Base-by-base conservation (phyloP, 2,113 vertebrate species). In the Notarius quadriscutis region DNA sequence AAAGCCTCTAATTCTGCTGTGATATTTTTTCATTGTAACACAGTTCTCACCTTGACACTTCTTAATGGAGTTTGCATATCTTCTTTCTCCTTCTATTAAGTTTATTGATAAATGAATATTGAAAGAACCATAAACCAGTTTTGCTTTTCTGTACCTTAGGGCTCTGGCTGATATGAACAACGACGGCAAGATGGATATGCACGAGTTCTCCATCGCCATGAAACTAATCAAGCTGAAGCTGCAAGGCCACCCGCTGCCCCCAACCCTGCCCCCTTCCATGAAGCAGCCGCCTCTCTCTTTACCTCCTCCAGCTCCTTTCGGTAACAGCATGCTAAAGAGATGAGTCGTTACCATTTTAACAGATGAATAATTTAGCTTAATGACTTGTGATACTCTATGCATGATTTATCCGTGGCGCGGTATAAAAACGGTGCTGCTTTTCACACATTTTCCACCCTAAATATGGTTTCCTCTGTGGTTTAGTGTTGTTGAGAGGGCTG, bases 121-220 rank as follows among this genome's bases (percentile, higher is more conserved):
- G 2, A 79, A 30, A 30, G 14, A 55, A 7, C 8, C 20, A n/a
- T 18, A 55, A 55, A 5, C 6, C 25, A n/a, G 14, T 34, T 58
- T 41, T 25, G 17, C n/a, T 41, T 25, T 34, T 7, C 1, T 84
- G 34, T 81, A 72, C 18, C 3, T 4, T 93, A 99, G 98, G 98
- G 97, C 98, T 57, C 94, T 99, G 86, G 98, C 98, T 84, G 98
- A 99, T 87, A 97, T 98, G 97, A 99, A 99, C 94, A 97, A 97
- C 11, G 98, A 99, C 83, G 98, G 98, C 1, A 96, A 96, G 71
- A 99, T 99, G 98, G 98, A 99, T 89, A 97, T 97, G 84, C 86
- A 97, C 84, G 98, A 99, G 94, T 99, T 99, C 90, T 99, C 98
- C 90, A 99, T 99, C 86, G 98, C 98, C 51, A 99, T 99, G 98